A percentile compares a stretch with the other conserved stretches of the same genome.
Evolutionary conservation across 2,888 invertebrate genomes (phyloP).

Genomic region (Iselma pallidipennis): DNA sequence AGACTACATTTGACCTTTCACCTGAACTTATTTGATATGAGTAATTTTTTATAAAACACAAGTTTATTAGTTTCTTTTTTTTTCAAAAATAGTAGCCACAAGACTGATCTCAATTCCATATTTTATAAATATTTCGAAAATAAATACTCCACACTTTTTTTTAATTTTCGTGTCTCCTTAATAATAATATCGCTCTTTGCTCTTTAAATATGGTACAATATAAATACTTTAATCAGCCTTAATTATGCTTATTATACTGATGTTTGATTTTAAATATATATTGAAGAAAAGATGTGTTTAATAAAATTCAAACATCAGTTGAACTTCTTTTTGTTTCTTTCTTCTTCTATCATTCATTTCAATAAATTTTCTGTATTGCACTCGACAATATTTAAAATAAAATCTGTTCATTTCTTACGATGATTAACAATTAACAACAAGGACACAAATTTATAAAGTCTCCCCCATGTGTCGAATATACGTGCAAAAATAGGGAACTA

Average conservation of each 20-base stretch:
- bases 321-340: slow-evolving; percentile 9
- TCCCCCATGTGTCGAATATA: slow-evolving; percentile 10
- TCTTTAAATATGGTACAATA: slow-evolving; percentile 24
- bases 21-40: slow-evolving; percentile 43
- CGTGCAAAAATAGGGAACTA: slow-evolving; percentile 1
- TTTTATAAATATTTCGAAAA: slow-evolving; percentile 30
- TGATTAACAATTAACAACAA: slow-evolving; percentile 24
- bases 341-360: slow-evolving; percentile 6
- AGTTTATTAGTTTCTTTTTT: slow-evolving; percentile 17
- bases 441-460: slow-evolving; percentile 14
- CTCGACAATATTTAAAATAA: slow-evolving; percentile 8
- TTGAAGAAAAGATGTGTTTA: not conserved
- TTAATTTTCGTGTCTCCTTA: slow-evolving; percentile 5
- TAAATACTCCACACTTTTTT: slow-evolving; percentile 27
- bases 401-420: slow-evolving; percentile 12
- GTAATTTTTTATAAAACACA: slow-evolving; percentile 23
- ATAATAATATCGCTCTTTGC: slow-evolving; percentile 23
- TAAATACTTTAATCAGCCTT: slow-evolving; percentile 38
- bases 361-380: not conserved
- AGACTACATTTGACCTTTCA: slow-evolving; percentile 31
- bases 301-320: slow-evolving; percentile 10
- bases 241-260: slow-evolving; percentile 21
- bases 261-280: not conserved
- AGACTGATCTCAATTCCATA: slow-evolving; percentile 26
- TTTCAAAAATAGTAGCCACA: slow-evolving; percentile 2